A percentile compares a stretch with the other conserved stretches of the same genome.
phyloP scores from a whole-genome alignment of 2,113 vertebrate genomes.

The Tetrax tetrax region DNA sequence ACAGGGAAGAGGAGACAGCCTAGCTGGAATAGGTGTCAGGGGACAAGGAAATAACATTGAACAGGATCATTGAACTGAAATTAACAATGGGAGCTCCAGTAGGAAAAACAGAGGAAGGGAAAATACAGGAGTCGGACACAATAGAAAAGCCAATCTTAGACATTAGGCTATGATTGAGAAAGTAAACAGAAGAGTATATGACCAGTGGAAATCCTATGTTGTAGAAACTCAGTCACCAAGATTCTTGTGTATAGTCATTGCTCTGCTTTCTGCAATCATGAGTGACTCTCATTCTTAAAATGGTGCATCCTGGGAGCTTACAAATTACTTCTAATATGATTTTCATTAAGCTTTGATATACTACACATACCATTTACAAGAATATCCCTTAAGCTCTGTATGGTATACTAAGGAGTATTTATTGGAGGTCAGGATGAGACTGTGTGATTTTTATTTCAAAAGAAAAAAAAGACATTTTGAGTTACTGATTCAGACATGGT shows the following conservation, averaged over 20 bases:
- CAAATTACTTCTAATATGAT: not conserved
- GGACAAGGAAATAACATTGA: not conserved
- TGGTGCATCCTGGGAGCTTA: not conserved
- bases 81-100: not conserved
- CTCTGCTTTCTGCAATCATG: not conserved
- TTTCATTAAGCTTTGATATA: not conserved
- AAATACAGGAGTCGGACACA: not conserved
- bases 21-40: not conserved
- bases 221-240: not conserved
- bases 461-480: not conserved
- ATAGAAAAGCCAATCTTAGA: not conserved
- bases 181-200: not conserved
- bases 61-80: not conserved
- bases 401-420: not conserved
- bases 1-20: not conserved
- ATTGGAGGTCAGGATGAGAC: not conserved
- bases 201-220: not conserved
- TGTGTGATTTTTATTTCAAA: not conserved
- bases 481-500: not conserved
- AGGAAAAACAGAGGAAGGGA: not conserved
- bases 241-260: not conserved
- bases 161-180: not conserved
- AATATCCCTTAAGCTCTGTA: not conserved
- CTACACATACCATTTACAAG: not conserved
- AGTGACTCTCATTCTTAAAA: not conserved